Conservation (phyloP, 37 sponge, comb jelly and placozoan species). For the Mnemiopsis leidyi region DNA sequence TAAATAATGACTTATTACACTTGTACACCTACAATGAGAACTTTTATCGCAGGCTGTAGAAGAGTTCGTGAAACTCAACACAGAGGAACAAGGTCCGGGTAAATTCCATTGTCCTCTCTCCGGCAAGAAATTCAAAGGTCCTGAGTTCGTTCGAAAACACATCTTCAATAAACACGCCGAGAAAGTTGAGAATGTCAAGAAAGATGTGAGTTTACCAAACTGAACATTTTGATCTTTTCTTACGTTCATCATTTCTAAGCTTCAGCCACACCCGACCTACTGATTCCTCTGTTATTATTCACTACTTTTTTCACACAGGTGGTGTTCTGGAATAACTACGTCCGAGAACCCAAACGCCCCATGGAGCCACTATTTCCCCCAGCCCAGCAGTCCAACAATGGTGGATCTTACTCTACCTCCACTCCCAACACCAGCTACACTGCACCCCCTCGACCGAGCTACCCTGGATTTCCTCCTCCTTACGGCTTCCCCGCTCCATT, state of each 20-base stretch:
- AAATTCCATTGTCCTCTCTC: constrained; percentile 97
- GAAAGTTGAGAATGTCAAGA: constrained; percentile 79
- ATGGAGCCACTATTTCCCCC: constrained; percentile 67
- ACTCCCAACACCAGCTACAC: constrained; percentile 20
- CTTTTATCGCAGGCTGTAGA: constrained; percentile 67
- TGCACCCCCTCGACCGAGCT: constrained; percentile 36
- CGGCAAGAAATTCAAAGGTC: constrained; percentile 96
- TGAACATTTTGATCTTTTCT: not conserved
- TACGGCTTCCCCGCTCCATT: constrained; percentile 49
- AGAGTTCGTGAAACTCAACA: constrained; percentile 84
- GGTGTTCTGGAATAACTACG: constrained; percentile 83
- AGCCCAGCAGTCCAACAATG: constrained; percentile 50
- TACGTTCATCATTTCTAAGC: too few relatives aligned
- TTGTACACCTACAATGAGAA: too few relatives aligned
- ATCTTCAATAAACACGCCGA: constrained; percentile 96
- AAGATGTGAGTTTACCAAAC: constrained; percentile 86
- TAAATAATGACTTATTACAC: too few relatives aligned
- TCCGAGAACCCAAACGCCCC: constrained; percentile 82
- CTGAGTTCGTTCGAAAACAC: constrained; percentile 96
- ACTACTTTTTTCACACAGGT: constrained; percentile 72
- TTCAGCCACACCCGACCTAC: too few relatives aligned
- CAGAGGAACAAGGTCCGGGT: constrained; percentile 79
- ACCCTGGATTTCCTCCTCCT: constrained; percentile 44
- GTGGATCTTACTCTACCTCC: not conserved
- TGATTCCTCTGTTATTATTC: too few relatives aligned